Evolutionary conservation across 2,113 vertebrate genomes (phyloP).

Genomic region (Etia nguti): DNA sequence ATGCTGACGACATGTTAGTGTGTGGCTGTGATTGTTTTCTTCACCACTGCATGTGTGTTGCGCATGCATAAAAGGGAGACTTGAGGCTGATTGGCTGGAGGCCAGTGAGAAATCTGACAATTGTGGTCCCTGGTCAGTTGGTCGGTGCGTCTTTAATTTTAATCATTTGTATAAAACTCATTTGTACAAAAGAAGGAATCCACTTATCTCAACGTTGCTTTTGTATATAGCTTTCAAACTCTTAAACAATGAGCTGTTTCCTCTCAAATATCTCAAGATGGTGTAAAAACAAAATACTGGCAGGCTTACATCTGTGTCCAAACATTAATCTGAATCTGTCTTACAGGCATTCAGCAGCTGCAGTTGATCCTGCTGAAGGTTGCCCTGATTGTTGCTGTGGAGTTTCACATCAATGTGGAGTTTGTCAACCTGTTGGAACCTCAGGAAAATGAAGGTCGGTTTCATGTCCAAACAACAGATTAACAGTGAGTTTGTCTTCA

Average conservation of each 20-base stretch:
- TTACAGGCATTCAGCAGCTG: constrained; percentile 90
- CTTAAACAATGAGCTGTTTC: background rate
- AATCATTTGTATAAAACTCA: background rate
- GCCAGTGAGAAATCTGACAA: background rate
- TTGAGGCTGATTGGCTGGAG: background rate
- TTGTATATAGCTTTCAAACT: background rate
- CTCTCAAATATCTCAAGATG: background rate
- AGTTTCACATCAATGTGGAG: constrained; percentile 94
- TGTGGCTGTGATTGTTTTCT: background rate
- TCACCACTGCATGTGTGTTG: background rate
- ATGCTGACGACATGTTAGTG: background rate
- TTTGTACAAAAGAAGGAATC: background rate
- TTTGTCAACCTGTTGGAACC: constrained; percentile 91
- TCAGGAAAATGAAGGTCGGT: constrained; percentile 88
- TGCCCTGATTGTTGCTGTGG: constrained; percentile 88
- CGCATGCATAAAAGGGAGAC: background rate
- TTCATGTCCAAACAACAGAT: background rate
- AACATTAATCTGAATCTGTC: background rate
- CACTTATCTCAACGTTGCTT: background rate
- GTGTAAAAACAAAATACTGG: background rate
- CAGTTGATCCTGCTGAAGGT: constrained; percentile 95
- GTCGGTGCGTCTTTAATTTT: background rate
- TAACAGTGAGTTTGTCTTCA: background rate
- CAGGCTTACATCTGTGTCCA: background rate
- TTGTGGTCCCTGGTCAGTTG: background rate